Base-by-base conservation (phyloP, 1,140 invertebrate species). In the Philaenus spumarius region DNA sequence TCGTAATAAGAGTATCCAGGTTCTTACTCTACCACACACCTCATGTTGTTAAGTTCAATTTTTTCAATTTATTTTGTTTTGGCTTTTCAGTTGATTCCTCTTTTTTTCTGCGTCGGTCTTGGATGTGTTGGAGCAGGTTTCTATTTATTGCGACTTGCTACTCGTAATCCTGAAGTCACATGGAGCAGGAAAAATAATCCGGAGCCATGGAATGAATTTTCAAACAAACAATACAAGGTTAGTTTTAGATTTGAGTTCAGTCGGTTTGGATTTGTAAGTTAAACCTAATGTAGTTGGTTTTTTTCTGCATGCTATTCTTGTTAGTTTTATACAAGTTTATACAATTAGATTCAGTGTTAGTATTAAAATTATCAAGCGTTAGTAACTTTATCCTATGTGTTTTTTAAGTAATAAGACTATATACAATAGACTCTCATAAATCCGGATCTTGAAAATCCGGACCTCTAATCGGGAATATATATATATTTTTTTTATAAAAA, bases 201-300 rank as follows among this genome's bases (percentile, higher is more conserved):
- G 2, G 86, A 90, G 67, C 89, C 90, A 4, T 90, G 87, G 83
- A 76, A 93, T 64, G 81, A 84, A 57, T 93, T 87, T 69, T 76
- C 78, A 48, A 73, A 81, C 51, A 92, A 90, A 69, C 84, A 88
- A 65, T 90, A 93, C 68, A 92, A 92, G 80, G 89, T 90, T n/a
- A n/a, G n/a, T n/a, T n/a, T n/a, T n/a, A n/a, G n/a, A n/a, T n/a
- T n/a, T n/a, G n/a, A n/a, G n/a, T n/a, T n/a, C n/a, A n/a, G n/a
- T n/a, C n/a, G n/a, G n/a, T n/a, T n/a, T n/a, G n/a, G n/a, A n/a
- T n/a, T n/a, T n/a, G n/a, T n/a, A n/a, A n/a, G n/a, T n/a, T n/a
- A n/a, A n/a, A n/a, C n/a, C n/a, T n/a, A n/a, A 14, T 11, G 22
- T 23, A 14, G 9, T 37, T 26, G 15, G 17, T 55, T 15, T 15